Evolutionary conservation across 1,140 invertebrate genomes (phyloP).

Genomic region (Euwallacea fornicatus): DNA sequence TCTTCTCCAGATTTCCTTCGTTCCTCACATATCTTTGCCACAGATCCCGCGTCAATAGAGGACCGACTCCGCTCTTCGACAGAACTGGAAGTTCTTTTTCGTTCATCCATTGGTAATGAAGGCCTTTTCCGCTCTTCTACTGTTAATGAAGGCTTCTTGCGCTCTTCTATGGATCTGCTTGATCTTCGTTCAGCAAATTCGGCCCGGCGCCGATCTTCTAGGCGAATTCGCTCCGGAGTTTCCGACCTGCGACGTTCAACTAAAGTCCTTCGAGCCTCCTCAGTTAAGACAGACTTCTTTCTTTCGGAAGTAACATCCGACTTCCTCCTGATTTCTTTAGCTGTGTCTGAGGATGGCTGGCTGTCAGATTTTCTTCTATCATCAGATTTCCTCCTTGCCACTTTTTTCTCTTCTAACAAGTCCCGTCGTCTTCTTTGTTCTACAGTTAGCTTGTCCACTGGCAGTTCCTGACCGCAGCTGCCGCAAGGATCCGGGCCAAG

Average conservation of each 20-base stretch:
- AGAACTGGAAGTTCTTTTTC: slow-evolving; percentile 7
- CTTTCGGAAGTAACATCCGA: slow-evolving; percentile 25
- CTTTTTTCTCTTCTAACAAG: slow-evolving; percentile 26
- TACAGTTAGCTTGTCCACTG: slow-evolving; percentile 26
- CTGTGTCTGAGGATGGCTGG: background rate
- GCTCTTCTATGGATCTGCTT: slow-evolving; percentile 7
- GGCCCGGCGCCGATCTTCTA: slow-evolving; percentile 15
- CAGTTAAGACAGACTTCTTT: slow-evolving; percentile 26
- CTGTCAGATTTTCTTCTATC: slow-evolving; percentile 20
- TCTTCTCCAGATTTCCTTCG: slow-evolving; percentile 31
- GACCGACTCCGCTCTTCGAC: slow-evolving; percentile 24
- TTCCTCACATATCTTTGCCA: slow-evolving; percentile 29
- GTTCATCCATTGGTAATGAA: slow-evolving; percentile 8
- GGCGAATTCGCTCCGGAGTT: slow-evolving; percentile 17
- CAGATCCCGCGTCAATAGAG: slow-evolving; percentile 26
- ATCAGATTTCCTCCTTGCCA: slow-evolving; percentile 13
- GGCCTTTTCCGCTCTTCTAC: slow-evolving; percentile 10
- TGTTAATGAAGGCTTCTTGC: slow-evolving; percentile 10
- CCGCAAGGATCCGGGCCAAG: slow-evolving; percentile 20
- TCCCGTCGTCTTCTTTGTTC: slow-evolving; percentile 32
- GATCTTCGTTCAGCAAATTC: slow-evolving; percentile 8
- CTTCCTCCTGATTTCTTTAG: slow-evolving; percentile 26
- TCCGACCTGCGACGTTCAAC: slow-evolving; percentile 20
- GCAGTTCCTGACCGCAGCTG: slow-evolving; percentile 26
- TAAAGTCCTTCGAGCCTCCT: slow-evolving; percentile 17